Evolutionary conservation across 2,113 vertebrate genomes (phyloP), one percentile per base, ranked within the genome.

Genomic region (Merops nubicus): DNA sequence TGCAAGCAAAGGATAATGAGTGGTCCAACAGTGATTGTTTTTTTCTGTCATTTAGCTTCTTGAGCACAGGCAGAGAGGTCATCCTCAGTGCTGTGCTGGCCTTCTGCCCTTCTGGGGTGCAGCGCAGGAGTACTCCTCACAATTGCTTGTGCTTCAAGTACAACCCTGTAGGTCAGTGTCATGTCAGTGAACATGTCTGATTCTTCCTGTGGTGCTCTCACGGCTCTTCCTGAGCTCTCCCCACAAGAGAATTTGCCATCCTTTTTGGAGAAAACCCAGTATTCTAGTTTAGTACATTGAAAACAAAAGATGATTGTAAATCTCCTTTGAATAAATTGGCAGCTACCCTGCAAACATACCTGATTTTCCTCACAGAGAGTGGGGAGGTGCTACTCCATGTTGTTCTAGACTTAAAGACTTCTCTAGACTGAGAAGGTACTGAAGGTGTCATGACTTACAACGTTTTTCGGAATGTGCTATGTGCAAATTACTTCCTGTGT

Each of bases 121-220:
- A 38, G 53, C 3, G 0, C 14, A n/a, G 54, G 28, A 45, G 11
- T 15, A 21, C 15, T 47, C 9, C 20, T 62, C 36, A 20, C 17
- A 54, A 34, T 26, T 15, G 59, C 33, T 64, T 40, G 17, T 14
- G 18, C 42, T 62, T 60, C 25, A 43, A 4, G 28, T 56, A 6
- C 79, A 59, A 12, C 4, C 2, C 12, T 10, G 12, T 34, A 62
- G 5, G 19, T 53, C 16, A 14, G 51, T 34, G 42, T 40, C 13
- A 2, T 1, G 4, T 63, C 54, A 53, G 21, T 34, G 16, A 62
- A 45, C 12, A 10, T 19, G 13, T 40, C n/a, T 75, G 3, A 17
- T 70, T 54, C 68, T 53, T 69, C 25, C 11, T 56, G 1, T 18
- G 4, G 12, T 0, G 0, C 33, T 65, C 45, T 33, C 76, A 34